phyloP scores from a whole-genome alignment of 2,888 invertebrate genomes.

The Lycaena phlaeas region DNA sequence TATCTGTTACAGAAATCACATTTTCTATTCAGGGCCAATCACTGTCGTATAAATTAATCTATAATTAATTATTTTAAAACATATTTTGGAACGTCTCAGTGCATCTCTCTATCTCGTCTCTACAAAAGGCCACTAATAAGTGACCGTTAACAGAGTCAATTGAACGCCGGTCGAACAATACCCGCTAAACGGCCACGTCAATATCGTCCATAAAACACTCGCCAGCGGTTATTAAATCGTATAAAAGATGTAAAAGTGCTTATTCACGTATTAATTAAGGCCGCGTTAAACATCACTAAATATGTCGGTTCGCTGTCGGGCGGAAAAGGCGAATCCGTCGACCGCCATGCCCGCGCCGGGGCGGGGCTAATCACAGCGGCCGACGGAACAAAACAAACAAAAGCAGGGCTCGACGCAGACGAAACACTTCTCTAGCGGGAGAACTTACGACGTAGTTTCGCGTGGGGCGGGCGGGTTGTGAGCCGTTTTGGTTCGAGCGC shows the following conservation, averaged over 20 bases:
- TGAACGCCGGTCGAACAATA: no score
- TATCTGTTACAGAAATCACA: no score
- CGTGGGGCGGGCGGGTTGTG: slow-evolving; percentile 32
- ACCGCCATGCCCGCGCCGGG: slow-evolving; percentile 63
- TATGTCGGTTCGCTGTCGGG: slow-evolving; percentile 7
- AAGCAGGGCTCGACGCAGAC: slow-evolving; percentile 20
- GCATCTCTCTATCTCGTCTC: no score
- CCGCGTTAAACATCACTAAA: slow-evolving; percentile 7
- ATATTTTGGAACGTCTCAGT: no score
- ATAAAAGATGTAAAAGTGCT: slow-evolving; percentile 3
- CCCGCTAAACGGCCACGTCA: not conserved
- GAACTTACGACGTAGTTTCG: slow-evolving; percentile 36
- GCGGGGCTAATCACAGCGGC: slow-evolving; percentile 58
- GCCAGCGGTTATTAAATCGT: slow-evolving; percentile 2
- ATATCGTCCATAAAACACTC: not conserved
- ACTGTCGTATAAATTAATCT: no score
- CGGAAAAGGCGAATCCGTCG: slow-evolving; percentile 40
- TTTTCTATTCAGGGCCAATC: no score
- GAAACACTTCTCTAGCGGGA: slow-evolving; percentile 34
- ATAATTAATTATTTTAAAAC: no score
- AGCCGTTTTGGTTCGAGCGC: slow-evolving; percentile 28
- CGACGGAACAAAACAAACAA: slow-evolving; percentile 24
- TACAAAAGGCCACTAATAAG: no score
- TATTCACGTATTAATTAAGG: slow-evolving; percentile 5
- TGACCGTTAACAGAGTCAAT: no score